Base-by-base conservation (phyloP, 1,140 invertebrate species). In the Bathynomus jamesi region DNA sequence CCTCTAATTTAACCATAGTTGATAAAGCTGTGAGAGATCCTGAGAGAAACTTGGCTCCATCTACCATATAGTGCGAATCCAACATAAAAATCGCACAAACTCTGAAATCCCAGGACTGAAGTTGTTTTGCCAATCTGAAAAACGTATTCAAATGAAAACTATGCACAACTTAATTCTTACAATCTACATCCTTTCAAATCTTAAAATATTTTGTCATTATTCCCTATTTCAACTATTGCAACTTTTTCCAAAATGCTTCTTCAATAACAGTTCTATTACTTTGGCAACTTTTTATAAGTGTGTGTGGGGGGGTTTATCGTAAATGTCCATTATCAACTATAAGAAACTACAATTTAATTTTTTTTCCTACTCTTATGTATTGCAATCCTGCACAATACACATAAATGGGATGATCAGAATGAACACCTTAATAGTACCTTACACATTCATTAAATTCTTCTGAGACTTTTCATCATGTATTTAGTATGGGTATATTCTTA, bases 51-150 rank as follows among this genome's bases (percentile, higher is more conserved):
- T 99, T 99, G 0, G 92, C 88, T 0, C 92, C 88, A 83, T 99
- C 96, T 3, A 97, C 88, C 88, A 99, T 92, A 81, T 99, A 99
- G 81, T 98, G 95, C 30, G 96, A 93, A 82, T 99, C 97, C 1
- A 99, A 83, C 21, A 99, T 82, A 82, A 96, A 99, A 0, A 98
- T 89, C 2, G 88, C 91, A 85, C 95, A 98, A 28, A 98, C 84
- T 70, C 89, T 87, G 79, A 98, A 98, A 82, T 95, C 91, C 88
- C 93, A 92, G 53, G 87, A 86, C 73, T 92, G 86, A 28, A 76
- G 71, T 4, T 73, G 66, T 21, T 74, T 32, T 13, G 72, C 61
- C 46, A 76, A 65, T 25, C 75, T 76, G 75, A 61, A 65, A 73
- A 24, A 69, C 13, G 11, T 2, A 10, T 62, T 8, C 79, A 65